phyloP scores from a whole-genome alignment of 2,113 vertebrate species.

The Pseudopodoces humilis region DNA sequence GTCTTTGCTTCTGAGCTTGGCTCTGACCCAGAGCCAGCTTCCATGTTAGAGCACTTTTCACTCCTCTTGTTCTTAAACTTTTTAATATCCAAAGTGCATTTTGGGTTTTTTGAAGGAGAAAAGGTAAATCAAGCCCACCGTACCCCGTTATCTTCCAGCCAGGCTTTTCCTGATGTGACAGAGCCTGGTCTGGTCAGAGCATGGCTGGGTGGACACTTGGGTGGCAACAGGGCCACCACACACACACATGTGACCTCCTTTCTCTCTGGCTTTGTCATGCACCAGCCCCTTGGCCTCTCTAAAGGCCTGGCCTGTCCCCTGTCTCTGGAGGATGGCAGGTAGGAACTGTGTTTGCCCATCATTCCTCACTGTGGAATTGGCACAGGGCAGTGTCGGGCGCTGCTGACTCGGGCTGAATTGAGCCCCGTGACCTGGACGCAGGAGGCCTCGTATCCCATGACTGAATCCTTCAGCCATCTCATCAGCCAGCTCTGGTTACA shows the following conservation, averaged over 20 bases:
- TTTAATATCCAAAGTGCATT: background rate
- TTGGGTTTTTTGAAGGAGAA: background rate
- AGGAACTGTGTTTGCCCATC: background rate
- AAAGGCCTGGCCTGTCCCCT: background rate
- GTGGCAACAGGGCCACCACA: background rate
- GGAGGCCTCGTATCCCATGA: background rate
- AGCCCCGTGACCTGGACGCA: background rate
- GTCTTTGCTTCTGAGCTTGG: background rate
- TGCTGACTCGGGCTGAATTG: background rate
- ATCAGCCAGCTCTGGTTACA: background rate
- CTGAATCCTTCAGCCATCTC: background rate
- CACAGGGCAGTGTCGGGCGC: background rate
- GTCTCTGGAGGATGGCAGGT: background rate
- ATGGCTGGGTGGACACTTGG: rapidly evolving
- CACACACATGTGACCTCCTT: background rate
- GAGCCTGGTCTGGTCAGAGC: background rate
- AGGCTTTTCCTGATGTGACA: background rate
- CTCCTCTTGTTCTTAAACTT: background rate
- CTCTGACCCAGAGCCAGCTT: background rate
- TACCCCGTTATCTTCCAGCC: rapidly evolving
- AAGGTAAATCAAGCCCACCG: background rate
- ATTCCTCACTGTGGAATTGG: rapidly evolving
- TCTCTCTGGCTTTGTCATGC: background rate
- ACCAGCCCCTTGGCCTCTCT: background rate
- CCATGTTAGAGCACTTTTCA: background rate